Conservation (phyloP, 2,797 vertebrate species). For the Anguilla obscura region DNA sequence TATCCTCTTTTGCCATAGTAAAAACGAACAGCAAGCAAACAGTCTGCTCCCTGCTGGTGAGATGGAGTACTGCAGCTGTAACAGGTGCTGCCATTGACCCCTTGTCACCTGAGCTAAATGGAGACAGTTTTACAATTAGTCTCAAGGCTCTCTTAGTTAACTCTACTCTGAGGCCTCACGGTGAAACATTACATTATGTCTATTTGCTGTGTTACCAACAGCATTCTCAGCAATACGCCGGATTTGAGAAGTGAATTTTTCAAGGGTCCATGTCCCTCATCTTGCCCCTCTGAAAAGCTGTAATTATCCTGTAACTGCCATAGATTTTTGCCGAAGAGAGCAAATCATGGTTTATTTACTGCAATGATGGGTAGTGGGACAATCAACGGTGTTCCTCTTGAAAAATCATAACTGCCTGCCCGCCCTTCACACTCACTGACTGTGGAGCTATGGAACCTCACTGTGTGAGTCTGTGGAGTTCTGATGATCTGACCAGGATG, state of each 20-base stretch:
- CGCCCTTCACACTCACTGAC: slow-evolving; percentile 5
- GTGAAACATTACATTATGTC: slow-evolving; percentile 1
- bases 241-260: background rate
- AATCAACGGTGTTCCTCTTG: background rate
- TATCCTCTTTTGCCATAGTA: background rate
- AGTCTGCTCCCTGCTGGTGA: slow-evolving; percentile 12
- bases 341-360: slow-evolving; percentile 22
- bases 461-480: background rate
- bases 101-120: background rate
- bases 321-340: background rate
- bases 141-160: slow-evolving; percentile 10
- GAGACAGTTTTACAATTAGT: background rate
- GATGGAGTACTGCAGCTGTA: background rate
- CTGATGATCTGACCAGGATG: background rate
- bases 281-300: background rate
- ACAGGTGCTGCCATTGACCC: slow-evolving; percentile 10
- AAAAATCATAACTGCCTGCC: background rate
- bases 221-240: background rate
- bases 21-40: background rate
- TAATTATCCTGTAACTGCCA: slow-evolving; percentile 5
- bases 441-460: background rate
- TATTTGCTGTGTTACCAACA: background rate
- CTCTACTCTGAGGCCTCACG: background rate
- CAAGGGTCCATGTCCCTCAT: background rate
- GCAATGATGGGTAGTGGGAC: background rate